Evolutionary conservation across 2,797 vertebrate genomes (phyloP).

Genomic region (Vireo griseus): DNA sequence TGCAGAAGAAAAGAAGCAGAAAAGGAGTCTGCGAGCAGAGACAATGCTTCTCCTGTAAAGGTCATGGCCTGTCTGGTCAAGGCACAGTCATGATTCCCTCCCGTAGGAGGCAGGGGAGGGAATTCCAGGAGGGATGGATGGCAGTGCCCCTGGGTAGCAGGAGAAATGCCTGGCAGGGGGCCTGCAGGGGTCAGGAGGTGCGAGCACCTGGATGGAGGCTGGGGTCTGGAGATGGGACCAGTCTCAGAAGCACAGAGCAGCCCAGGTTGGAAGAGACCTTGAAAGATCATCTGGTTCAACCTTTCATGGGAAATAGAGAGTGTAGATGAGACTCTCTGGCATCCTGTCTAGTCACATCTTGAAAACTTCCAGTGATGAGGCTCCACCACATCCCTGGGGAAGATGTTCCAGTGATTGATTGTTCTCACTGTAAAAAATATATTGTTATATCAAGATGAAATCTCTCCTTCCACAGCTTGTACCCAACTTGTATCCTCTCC

Average conservation of each 20-base stretch:
- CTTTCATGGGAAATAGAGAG: neutral
- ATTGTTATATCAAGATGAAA: neutral
- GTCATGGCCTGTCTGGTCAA: rapidly evolving
- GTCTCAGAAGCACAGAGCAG: neutral
- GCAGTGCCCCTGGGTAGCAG: neutral
- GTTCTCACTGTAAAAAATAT: neutral
- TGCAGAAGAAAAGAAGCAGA: neutral
- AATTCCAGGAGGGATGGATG: neutral
- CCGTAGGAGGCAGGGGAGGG: neutral
- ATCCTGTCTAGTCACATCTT: neutral
- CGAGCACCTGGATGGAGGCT: neutral
- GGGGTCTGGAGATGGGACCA: rapidly evolving
- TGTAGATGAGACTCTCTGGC: neutral
- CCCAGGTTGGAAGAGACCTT: neutral
- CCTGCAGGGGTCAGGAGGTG: neutral
- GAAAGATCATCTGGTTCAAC: neutral
- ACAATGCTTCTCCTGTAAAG: neutral
- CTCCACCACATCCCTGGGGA: neutral
- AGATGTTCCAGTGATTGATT: neutral
- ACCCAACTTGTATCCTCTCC: neutral
- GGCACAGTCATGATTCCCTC: neutral
- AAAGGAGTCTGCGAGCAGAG: neutral
- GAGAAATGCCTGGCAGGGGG: rapidly evolving
- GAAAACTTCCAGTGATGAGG: rapidly evolving
- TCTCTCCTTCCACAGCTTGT: neutral